phyloP scores from a whole-genome alignment of 2,797 vertebrate genomes.

The Propithecus perrieri region DNA sequence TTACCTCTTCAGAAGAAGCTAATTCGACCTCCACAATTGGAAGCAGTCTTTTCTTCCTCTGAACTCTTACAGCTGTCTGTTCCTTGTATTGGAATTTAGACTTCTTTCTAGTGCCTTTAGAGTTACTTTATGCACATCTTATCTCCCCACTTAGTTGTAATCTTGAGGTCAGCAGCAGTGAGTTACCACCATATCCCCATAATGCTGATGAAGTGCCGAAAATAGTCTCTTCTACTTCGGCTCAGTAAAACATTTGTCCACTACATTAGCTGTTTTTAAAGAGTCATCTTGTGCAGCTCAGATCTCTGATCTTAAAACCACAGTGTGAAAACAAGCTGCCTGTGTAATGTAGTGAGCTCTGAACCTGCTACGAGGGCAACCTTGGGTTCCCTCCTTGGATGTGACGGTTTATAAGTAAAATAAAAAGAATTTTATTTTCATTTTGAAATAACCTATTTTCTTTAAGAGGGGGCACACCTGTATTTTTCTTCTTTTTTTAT shows the following conservation, averaged over 20 bases:
- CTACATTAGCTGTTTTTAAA: background rate
- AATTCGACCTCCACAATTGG: background rate
- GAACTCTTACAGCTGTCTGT: background rate
- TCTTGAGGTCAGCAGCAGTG: background rate
- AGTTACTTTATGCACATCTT: background rate
- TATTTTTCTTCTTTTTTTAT: background rate
- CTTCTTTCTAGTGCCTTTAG: background rate
- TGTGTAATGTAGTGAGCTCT: background rate
- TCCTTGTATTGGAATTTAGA: background rate
- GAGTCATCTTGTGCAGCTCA: background rate
- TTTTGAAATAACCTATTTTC: background rate
- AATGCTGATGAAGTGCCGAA: background rate
- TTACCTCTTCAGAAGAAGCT: background rate
- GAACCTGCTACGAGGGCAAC: background rate
- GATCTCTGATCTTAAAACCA: background rate
- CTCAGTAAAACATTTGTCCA: background rate
- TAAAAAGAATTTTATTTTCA: background rate
- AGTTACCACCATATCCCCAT: background rate
- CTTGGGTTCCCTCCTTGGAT: background rate
- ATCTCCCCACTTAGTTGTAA: background rate
- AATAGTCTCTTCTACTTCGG: background rate
- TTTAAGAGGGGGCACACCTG: background rate
- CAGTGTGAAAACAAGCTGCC: background rate
- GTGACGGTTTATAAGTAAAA: background rate
- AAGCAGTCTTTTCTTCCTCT: background rate